Conservation (phyloP, 2,797 vertebrate genomes). For the Myotis planiceps region DNA sequence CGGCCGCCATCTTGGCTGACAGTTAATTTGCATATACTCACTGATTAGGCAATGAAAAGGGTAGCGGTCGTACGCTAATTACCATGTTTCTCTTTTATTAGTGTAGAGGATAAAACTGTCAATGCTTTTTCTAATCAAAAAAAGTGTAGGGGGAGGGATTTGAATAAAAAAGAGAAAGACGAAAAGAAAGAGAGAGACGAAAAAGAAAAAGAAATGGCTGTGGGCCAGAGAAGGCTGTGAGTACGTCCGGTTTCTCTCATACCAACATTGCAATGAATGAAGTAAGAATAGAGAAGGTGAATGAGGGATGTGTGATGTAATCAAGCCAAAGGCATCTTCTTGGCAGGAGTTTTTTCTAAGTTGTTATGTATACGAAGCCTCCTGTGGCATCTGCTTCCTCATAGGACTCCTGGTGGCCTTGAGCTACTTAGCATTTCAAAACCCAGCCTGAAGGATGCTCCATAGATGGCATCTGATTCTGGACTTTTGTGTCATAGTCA, state of each 20-base stretch:
- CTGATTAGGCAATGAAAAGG: too few relatives aligned
- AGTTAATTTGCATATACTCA: too few relatives aligned
- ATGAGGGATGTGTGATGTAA: not conserved
- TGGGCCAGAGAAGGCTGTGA: not conserved
- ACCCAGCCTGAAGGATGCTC: not conserved
- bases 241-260: not conserved
- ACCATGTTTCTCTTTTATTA: too few relatives aligned
- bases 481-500: not conserved
- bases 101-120: too few relatives aligned
- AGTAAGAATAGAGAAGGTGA: not conserved
- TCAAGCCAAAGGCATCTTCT: not conserved
- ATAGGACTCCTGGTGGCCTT: not conserved
- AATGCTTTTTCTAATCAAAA: too few relatives aligned
- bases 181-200: not conserved
- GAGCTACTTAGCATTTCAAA: slow-evolving; percentile 4
- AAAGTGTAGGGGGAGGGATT: too few relatives aligned
- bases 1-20: too few relatives aligned
- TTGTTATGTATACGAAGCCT: not conserved
- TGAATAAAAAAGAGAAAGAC: too few relatives aligned
- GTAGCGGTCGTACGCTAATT: too few relatives aligned
- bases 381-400: not conserved
- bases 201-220: not conserved
- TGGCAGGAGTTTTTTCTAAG: not conserved
- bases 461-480: not conserved
- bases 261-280: slow-evolving; percentile 5